Percentiles rank a stretch among this genome's conserved stretches.
Conservation (phyloP, 2,797 vertebrate species). For the Epinephelus malabaricus region DNA sequence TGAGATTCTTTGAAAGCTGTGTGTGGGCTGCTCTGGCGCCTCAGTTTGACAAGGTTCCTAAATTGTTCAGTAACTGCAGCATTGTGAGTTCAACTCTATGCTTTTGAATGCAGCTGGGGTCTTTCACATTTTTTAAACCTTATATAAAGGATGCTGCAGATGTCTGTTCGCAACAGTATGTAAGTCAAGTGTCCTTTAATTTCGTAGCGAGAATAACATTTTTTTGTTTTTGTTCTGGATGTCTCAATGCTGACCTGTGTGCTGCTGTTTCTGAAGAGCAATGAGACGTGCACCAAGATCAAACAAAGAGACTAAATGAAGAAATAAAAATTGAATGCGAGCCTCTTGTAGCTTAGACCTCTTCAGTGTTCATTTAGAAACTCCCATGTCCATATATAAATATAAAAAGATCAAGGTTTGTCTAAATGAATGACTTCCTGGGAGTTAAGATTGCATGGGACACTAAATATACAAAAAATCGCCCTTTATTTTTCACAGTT, state of each 20-base stretch:
- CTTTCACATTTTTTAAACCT: conserved; percentile 9
- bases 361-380: conserved; percentile 1
- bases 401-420: background rate
- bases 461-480: conserved; percentile 58
- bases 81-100: conserved; percentile 27
- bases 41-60: conserved; percentile 49
- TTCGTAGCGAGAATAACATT: background rate
- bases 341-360: conserved; percentile 18
- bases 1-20: conserved; percentile 49
- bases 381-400: conserved; percentile 1
- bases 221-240: conserved; percentile 11
- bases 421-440: conserved; percentile 8
- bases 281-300: background rate
- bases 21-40: conserved; percentile 49
- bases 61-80: conserved; percentile 50
- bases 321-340: conserved; percentile 18
- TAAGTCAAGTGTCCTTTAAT: background rate
- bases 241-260: conserved; percentile 4
- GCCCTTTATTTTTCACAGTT: conserved; percentile 53
- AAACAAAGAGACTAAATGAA: conserved; percentile 1
- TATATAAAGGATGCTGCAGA: background rate
- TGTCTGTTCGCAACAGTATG: background rate
- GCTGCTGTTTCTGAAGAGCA: background rate
- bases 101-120: conserved; percentile 33
- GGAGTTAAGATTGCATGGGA: conserved; percentile 3